Conservation (phyloP, 1,140 invertebrate genomes). For the Diuraphis noxia region DNA sequence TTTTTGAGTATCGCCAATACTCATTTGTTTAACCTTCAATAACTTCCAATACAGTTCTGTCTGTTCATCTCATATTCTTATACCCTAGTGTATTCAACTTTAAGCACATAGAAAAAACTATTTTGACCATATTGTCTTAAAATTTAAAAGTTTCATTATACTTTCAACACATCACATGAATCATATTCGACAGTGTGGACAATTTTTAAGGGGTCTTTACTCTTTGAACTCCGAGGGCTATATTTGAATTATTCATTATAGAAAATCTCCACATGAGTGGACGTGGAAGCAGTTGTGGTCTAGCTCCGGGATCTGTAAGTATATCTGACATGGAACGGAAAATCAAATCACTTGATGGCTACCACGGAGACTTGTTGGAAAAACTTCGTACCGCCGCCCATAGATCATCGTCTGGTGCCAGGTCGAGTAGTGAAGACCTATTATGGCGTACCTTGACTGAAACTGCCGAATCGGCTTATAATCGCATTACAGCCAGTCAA, state of each 20-base stretch:
- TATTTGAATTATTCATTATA: constrained; percentile 23
- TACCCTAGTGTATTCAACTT: background rate
- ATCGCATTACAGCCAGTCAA: constrained; percentile 56
- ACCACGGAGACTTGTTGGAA: constrained; percentile 89
- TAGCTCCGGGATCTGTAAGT: constrained; percentile 59
- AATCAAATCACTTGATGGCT: constrained; percentile 85
- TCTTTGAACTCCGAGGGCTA: background rate
- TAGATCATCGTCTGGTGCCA: constrained; percentile 53
- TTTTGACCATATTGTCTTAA: background rate
- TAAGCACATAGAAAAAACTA: background rate
- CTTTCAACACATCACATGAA: background rate
- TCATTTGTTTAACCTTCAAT: background rate
- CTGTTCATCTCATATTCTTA: background rate
- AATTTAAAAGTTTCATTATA: background rate
- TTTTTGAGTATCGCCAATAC: background rate
- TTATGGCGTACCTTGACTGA: constrained; percentile 57
- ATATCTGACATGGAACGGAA: constrained; percentile 78
- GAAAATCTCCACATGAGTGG: constrained; percentile 46
- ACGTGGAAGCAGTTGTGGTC: constrained; percentile 63
- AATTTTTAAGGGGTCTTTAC: background rate
- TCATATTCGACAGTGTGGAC: background rate
- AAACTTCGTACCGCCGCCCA: constrained; percentile 74
- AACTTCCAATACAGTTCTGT: background rate
- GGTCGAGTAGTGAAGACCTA: constrained; percentile 57
- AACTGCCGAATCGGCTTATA: constrained; percentile 56